Percentiles rank a stretch among this genome's conserved stretches.
phyloP scores from a whole-genome alignment of 2,797 vertebrate genomes.

The Danio aesculapii region DNA sequence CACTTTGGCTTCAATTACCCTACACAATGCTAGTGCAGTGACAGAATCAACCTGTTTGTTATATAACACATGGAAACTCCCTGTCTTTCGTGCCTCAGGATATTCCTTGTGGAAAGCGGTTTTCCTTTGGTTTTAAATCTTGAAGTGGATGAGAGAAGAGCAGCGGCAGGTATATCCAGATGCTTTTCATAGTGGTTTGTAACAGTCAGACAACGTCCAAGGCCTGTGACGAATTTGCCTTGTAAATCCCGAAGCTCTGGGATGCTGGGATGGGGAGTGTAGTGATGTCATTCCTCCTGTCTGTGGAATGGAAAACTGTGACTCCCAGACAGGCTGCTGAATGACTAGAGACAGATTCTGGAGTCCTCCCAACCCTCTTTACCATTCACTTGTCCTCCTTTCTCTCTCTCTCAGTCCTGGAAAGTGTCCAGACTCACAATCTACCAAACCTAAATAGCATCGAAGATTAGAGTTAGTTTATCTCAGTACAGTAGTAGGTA shows the following conservation, averaged over 20 bases:
- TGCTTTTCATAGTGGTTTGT: conserved; percentile 43
- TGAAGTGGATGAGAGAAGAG: conserved; percentile 12
- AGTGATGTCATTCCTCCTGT: conserved; percentile 42
- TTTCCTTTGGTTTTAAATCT: conserved; percentile 1
- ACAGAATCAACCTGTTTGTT: conserved; percentile 14
- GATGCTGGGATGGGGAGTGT: conserved; percentile 24
- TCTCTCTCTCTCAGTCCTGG: neutral
- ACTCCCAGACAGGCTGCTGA: conserved; percentile 46
- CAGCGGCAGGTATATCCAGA: conserved; percentile 37
- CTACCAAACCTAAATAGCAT: neutral
- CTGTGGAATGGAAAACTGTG: conserved; percentile 6
- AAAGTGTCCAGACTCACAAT: neutral
- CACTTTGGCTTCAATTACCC: conserved; percentile 3
- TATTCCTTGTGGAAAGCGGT: neutral
- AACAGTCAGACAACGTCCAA: conserved; percentile 11
- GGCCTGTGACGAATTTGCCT: conserved; percentile 36
- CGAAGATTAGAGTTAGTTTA: neutral
- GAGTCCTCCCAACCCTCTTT: conserved; percentile 41
- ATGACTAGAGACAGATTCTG: conserved; percentile 45
- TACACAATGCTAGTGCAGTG: conserved; percentile 16
- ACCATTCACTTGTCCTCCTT: neutral
- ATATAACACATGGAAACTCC: conserved; percentile 14
- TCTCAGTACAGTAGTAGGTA: neutral
- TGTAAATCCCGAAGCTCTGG: conserved; percentile 36
- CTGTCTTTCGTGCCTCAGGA: neutral